Evolutionary conservation across 2,797 vertebrate genomes (phyloP).

Genomic region (Helarctos malayanus): DNA sequence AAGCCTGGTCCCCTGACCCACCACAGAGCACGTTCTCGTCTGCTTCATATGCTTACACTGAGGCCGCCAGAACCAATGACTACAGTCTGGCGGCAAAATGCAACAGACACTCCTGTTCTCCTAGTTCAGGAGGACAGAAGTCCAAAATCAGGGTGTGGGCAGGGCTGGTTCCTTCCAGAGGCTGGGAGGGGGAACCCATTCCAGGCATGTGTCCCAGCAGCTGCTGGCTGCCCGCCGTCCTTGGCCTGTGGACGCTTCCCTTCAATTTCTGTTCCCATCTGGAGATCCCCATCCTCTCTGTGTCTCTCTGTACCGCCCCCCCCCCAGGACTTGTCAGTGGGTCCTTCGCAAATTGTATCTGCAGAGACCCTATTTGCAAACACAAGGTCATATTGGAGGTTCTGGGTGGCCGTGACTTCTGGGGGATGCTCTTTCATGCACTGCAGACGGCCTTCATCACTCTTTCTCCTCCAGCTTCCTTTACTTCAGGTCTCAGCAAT

Average conservation of each 20-base stretch:
- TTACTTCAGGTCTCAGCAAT: neutral
- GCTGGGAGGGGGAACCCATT: neutral
- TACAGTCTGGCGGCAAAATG: neutral
- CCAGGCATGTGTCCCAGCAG: neutral
- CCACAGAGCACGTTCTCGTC: neutral
- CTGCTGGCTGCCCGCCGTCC: neutral
- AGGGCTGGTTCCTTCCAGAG: neutral
- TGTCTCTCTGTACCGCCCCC: neutral
- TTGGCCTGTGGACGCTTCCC: rapidly evolving
- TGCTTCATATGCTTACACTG: neutral
- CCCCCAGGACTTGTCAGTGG: neutral
- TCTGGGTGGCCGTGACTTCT: neutral
- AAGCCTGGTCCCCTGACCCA: neutral
- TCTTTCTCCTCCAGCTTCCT: neutral
- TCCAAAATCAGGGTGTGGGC: neutral
- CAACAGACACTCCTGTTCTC: neutral
- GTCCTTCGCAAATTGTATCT: neutral
- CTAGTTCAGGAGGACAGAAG: neutral
- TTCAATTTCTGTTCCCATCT: neutral
- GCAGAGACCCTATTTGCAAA: neutral
- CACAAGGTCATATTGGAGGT: neutral
- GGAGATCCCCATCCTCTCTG: neutral
- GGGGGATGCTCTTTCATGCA: neutral
- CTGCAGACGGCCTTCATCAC: neutral
- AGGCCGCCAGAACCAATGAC: neutral